Percentiles rank a stretch among this genome's conserved stretches.
Evolutionary conservation across 2,888 invertebrate species (phyloP).

Genomic region (Lypha dubia): DNA sequence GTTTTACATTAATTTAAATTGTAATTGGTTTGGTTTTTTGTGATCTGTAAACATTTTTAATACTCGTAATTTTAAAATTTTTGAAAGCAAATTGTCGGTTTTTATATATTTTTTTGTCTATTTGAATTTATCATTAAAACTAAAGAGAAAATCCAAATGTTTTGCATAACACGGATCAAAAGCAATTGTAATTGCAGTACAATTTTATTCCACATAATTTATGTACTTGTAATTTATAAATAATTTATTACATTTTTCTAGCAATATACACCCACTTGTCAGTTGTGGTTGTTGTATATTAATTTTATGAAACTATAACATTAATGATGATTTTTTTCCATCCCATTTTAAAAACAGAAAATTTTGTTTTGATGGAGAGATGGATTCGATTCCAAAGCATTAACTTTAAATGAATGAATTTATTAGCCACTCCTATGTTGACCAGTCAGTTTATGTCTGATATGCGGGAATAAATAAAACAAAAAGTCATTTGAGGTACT

Average conservation of each 20-base stretch:
- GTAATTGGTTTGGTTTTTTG: constrained; percentile 1
- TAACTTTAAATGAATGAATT: too few relatives aligned
- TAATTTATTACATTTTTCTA: constrained; percentile 22
- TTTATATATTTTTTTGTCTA: neutral
- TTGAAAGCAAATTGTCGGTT: constrained; percentile 54
- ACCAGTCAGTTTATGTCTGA: too few relatives aligned
- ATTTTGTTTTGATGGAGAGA: neutral
- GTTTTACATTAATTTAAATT: constrained; percentile 21
- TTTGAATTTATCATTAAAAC: constrained; percentile 9
- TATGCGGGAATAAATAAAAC: too few relatives aligned
- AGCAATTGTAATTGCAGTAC: neutral
- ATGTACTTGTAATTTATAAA: neutral
- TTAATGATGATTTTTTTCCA: neutral
- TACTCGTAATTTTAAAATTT: constrained; percentile 27
- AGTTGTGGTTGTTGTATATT: neutral
- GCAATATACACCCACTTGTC: constrained; percentile 34
- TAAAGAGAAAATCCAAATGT: constrained; percentile 44
- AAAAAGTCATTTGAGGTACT: too few relatives aligned
- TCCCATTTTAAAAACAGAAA: neutral
- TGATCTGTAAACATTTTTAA: constrained; percentile 9
- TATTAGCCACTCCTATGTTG: neutral
- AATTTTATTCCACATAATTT: constrained; percentile 40
- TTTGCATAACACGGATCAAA: constrained; percentile 3
- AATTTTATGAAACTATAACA: constrained; percentile 1
- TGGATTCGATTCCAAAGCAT: too few relatives aligned